Conservation (phyloP, 1,140 invertebrate species). For the Tetramorium parvispinum region DNA sequence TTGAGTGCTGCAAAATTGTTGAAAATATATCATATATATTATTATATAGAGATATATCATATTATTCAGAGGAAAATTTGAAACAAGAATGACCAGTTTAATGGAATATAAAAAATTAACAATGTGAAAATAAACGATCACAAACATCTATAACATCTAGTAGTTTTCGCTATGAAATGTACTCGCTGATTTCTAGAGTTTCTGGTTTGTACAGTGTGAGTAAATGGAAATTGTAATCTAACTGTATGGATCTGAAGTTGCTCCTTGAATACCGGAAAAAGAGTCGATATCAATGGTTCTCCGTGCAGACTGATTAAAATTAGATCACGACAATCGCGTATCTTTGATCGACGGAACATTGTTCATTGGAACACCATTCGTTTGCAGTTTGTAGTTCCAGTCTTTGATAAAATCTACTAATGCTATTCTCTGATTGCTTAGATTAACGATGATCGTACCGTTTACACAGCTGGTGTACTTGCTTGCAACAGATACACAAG, state of each 20-base stretch:
- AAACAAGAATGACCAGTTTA: background rate
- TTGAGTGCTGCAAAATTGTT: background rate
- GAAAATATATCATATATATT: background rate
- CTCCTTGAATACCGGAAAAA: background rate
- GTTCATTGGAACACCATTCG: background rate
- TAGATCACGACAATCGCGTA: slow-evolving; percentile 7
- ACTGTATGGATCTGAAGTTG: background rate
- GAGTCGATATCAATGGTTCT: slow-evolving; percentile 26
- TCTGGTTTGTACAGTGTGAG: background rate
- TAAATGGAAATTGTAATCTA: slow-evolving; percentile 3
- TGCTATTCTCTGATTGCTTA: slow-evolving; percentile 34
- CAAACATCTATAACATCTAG: background rate
- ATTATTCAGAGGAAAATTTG: background rate
- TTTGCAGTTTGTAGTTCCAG: background rate
- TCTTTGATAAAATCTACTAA: slow-evolving; percentile 23
- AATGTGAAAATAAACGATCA: background rate
- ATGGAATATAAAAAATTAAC: background rate
- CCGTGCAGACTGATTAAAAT: background rate
- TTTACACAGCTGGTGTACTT: slow-evolving; percentile 13
- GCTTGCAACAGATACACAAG: background rate
- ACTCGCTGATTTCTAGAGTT: background rate
- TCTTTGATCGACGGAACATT: background rate
- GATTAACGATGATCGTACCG: background rate
- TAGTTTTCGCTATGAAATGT: background rate
- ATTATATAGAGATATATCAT: background rate